Base-by-base conservation (phyloP, 92 coral and sea anemone genomes). In the Epizoanthus ramosus region DNA sequence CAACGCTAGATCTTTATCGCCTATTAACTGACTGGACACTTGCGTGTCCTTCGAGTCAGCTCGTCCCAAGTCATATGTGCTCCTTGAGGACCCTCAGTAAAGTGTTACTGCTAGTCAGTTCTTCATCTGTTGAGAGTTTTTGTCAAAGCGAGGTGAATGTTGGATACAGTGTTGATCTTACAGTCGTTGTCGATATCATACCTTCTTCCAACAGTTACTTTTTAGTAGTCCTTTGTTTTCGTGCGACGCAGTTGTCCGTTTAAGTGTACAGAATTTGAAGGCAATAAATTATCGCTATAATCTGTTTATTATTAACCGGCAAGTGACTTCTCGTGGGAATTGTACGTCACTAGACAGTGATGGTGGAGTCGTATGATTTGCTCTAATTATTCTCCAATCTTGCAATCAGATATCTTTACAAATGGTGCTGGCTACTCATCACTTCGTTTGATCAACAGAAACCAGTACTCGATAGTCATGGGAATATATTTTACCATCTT, bases 1-100 rank as follows among this genome's bases (percentile, higher is more conserved):
- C 71, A 77, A 77, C 70, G n/a, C 14, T 33, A 77, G 82, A 77
- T 61, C 82, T 19, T 58, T 77, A 77, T 77, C 71, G 31, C 19
- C 33, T 10, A 39, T 65, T 24, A 65, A 65, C 70, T 65, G 19
- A 60, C 54, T 50, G 54, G 54, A 50, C 31, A 50, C 13, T 13
- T 50, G 3, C 54, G 54, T 50, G 54, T 12, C 13, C 54, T 50
- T 37, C 3, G 43, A 17, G 25, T 35, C 31, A n/a, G 16, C 65
- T 43, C 43, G 28, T 41, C 22, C 25, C 7, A 6, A 35, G 19
- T 8, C 8, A 57, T 31, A 57, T 31, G n/a, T 53, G 18, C 17
- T 18, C 16, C 7, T 16, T 15, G 17, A 15, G 15, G 31, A 28
- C 31, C 7, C 24, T 28, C 7, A 16, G 15, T 6, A 57, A 18